Percentiles rank a stretch among this genome's conserved stretches.
Conservation (phyloP, 1,140 invertebrate species). For the Zophobas morio region DNA sequence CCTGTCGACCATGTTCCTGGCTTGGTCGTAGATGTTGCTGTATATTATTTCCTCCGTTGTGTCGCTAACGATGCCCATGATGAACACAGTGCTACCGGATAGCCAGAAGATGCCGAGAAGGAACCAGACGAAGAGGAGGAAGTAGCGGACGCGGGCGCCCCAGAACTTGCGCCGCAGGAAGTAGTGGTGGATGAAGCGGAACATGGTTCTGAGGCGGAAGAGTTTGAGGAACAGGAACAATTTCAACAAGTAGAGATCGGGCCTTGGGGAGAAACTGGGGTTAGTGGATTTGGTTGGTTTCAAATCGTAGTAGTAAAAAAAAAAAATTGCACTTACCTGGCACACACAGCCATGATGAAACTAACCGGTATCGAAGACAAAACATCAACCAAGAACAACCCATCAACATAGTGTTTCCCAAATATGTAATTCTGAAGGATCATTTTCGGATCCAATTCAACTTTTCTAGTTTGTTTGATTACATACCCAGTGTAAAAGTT, state of each 20-base stretch:
- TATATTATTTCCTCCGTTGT: neutral
- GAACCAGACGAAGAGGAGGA: neutral
- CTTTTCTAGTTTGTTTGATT: conserved; percentile 25
- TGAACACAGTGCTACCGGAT: neutral
- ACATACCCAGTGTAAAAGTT: conserved; percentile 50
- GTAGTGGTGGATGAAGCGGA: neutral
- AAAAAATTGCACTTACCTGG: no score
- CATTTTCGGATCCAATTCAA: conserved; percentile 40
- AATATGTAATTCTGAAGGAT: neutral
- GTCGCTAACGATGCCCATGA: neutral
- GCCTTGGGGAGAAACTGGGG: neutral
- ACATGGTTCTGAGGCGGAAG: neutral
- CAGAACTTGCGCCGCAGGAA: neutral
- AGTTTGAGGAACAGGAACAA: neutral
- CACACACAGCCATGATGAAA: neutral
- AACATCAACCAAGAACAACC: conserved; percentile 5
- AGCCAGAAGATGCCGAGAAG: neutral
- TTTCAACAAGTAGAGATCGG: neutral
- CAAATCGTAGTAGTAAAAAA: no score
- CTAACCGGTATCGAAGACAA: neutral
- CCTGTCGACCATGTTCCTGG: neutral
- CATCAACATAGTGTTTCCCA: neutral
- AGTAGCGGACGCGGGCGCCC: neutral
- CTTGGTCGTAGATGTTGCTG: neutral
- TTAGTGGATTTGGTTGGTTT: no score